Evolutionary conservation across 2,888 invertebrate genomes (phyloP), one percentile per base, ranked within the genome.

Genomic region (Dryomyza anilis): DNA sequence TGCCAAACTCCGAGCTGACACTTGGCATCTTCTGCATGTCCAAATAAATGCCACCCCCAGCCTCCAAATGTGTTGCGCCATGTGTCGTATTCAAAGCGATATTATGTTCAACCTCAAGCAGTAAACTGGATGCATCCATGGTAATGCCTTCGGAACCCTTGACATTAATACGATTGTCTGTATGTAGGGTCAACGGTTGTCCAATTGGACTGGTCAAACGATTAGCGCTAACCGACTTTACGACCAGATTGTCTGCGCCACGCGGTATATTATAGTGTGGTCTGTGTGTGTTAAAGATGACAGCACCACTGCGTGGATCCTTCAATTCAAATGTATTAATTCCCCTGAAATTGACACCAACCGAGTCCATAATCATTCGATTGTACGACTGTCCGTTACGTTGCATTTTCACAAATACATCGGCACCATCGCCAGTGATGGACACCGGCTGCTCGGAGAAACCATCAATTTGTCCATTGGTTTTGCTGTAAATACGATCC

Each of bases 111-210:
- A 94, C 93, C 29, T 87, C 87, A 87, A 92, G 89, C 63, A 88
- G 84, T 16, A 94, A 85, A 70, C 89, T 87, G 67, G 89, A 89
- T 10, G 91, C 87, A 71, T 93, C 91, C 80, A 93, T 86, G 52
- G 83, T 86, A 0, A 91, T 88, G 0, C 94, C 94, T 81, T 95
- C 94, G 0, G 92, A 91, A 0, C 95, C 95, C 65, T 89, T 87
- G 2, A 95, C 84, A 67, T 87, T 86, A 5, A 92, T 87, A 10
- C 77, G 76, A 10, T 87, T 87, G n/a, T 91, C 89, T 0, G 92
- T 89, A n/a, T 88, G 87, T 21, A 95, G 79, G 0, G 82, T 83
- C 8, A 95, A 80, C 64, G 89, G 88, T 16, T 88, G 86, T 72
- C 90, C 88, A 0, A 91, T 86, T 0, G 93, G 91, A 59, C 94